Evolutionary conservation across 1,140 invertebrate species (phyloP).

Genomic region (Meloidogyne chitwoodi): DNA sequence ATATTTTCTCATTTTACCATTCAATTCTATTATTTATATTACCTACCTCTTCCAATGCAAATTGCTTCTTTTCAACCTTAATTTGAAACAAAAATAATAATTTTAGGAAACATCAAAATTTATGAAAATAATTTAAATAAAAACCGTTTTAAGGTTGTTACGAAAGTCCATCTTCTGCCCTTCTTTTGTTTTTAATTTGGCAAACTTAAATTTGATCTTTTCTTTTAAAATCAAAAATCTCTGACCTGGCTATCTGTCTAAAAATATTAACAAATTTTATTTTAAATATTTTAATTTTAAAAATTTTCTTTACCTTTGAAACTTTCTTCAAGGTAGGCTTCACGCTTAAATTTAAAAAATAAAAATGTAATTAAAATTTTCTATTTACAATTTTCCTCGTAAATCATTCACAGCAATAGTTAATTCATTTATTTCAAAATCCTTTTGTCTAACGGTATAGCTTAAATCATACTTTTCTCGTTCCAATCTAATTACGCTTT

Average conservation of each 20-base stretch:
- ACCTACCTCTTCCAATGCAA: constrained; percentile 17
- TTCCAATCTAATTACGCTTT: constrained; percentile 81
- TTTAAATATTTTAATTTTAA: not conserved
- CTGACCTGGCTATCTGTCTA: not conserved
- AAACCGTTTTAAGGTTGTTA: constrained; percentile 72
- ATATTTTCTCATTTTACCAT: not conserved
- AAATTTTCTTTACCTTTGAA: constrained; percentile 78
- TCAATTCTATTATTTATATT: not conserved
- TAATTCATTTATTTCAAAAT: constrained; percentile 83
- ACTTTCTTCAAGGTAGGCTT: constrained; percentile 98
- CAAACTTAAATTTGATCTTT: constrained; percentile 32
- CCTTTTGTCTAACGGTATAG: constrained; percentile 86
- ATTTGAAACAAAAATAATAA: not conserved
- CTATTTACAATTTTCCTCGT: constrained; percentile 97
- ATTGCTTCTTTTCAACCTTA: constrained; percentile 22
- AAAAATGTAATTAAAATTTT: not conserved
- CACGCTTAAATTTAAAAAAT: constrained; percentile 66
- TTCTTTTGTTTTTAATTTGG: constrained; percentile 36
- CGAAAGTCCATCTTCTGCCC: constrained; percentile 78
- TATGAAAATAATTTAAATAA: not conserved
- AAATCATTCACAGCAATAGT: constrained; percentile 99
- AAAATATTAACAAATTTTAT: not conserved
- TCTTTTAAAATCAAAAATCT: not conserved
- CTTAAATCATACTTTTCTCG: constrained; percentile 97
- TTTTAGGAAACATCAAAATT: not conserved